phyloP scores from a whole-genome alignment of 2,888 invertebrate genomes.

The Lamellibrachia satsuma region DNA sequence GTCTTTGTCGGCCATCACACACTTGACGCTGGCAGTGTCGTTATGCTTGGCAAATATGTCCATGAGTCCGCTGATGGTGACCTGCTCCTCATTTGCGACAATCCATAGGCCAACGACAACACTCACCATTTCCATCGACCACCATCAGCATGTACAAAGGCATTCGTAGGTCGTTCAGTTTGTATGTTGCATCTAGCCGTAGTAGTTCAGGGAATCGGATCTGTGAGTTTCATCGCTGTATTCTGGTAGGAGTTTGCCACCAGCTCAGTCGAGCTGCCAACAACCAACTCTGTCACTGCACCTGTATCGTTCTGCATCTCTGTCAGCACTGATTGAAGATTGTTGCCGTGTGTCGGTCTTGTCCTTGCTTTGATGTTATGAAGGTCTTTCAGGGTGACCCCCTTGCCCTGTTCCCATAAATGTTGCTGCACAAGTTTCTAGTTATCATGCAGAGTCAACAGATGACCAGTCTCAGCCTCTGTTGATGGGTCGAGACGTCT shows the following conservation, averaged over 20 bases:
- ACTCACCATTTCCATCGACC: constrained; percentile 37
- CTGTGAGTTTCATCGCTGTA: not conserved
- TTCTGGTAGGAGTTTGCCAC: constrained; percentile 17
- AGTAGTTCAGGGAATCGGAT: constrained; percentile 23
- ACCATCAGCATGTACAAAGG: constrained; percentile 36
- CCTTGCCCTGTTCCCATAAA: too few relatives aligned
- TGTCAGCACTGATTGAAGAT: too few relatives aligned
- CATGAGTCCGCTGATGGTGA: too few relatives aligned
- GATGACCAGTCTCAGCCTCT: too few relatives aligned
- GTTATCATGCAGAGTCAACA: too few relatives aligned
- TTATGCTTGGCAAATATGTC: constrained; percentile 35
- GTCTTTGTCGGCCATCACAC: constrained; percentile 41
- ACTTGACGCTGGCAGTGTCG: constrained; percentile 18
- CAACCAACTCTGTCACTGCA: not conserved
- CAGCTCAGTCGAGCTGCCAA: constrained; percentile 14
- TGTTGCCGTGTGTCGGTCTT: too few relatives aligned
- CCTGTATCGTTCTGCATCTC: too few relatives aligned
- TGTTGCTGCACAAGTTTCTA: too few relatives aligned
- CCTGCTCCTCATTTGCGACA: constrained; percentile 33
- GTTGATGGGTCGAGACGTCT: too few relatives aligned
- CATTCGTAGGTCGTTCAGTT: constrained; percentile 30
- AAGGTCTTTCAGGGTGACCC: too few relatives aligned
- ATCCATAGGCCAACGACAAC: constrained; percentile 37
- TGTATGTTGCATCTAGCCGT: constrained; percentile 27
- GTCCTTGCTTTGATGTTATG: too few relatives aligned